Percentiles rank a stretch among this genome's conserved stretches.
phyloP scores from a whole-genome alignment of 2,113 vertebrate genomes.

The Psettodes erumei region DNA sequence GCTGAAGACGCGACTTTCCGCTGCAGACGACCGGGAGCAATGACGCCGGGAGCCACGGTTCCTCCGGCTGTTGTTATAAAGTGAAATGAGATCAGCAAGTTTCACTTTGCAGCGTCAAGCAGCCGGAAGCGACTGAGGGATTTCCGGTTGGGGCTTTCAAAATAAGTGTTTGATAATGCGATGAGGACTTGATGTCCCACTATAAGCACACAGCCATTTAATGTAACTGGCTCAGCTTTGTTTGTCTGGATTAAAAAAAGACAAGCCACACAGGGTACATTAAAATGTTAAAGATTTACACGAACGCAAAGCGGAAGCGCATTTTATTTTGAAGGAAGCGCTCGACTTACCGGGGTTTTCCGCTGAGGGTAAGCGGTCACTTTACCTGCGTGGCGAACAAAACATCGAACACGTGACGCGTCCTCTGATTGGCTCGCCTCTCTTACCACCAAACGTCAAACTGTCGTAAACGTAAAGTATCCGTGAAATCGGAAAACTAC shows the following conservation, averaged over 20 bases:
- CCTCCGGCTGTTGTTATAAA: background rate
- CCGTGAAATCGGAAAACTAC: background rate
- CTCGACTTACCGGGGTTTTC: background rate
- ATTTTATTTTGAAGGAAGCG: constrained; percentile 46
- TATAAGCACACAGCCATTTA: background rate
- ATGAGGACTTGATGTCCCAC: background rate
- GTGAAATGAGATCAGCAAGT: constrained; percentile 31
- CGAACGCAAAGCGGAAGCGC: no score
- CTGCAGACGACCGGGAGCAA: background rate
- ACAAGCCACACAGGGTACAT: no score
- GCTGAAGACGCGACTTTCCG: background rate
- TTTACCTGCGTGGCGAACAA: background rate
- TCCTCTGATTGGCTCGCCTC: constrained; percentile 29
- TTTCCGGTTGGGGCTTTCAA: constrained; percentile 32
- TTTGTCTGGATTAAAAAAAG: no score
- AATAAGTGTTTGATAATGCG: constrained; percentile 55
- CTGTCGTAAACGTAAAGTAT: constrained; percentile 26
- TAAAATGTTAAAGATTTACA: no score
- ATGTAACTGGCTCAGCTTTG: background rate
- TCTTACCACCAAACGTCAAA: constrained; percentile 3
- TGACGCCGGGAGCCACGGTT: rapidly evolving
- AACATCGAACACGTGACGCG: constrained; percentile 27
- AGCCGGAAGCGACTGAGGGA: rapidly evolving
- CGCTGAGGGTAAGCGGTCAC: background rate
- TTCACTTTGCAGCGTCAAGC: constrained; percentile 37